phyloP scores from a whole-genome alignment of 2,113 vertebrate genomes.

The Peromyscus californicus region DNA sequence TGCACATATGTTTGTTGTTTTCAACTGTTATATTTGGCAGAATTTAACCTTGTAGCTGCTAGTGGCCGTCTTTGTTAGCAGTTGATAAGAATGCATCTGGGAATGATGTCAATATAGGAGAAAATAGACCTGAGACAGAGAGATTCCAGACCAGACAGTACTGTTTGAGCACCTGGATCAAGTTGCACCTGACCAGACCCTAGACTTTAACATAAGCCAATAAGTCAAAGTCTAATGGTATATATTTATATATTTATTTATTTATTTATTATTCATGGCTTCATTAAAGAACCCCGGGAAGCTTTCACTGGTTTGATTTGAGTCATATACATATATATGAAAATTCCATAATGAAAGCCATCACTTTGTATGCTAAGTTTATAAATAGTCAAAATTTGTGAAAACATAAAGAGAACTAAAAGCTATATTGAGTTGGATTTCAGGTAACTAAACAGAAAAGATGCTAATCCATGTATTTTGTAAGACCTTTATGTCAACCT shows the following conservation, averaged over 20 bases:
- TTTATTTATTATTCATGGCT: not conserved
- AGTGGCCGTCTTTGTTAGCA: not conserved
- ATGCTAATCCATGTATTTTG: not conserved
- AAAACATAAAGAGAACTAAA: not conserved
- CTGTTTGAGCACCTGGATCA: not conserved
- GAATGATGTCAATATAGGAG: not conserved
- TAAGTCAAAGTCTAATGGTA: not conserved
- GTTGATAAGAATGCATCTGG: not conserved
- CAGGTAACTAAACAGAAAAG: not conserved
- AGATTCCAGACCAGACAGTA: not conserved
- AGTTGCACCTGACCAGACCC: not conserved
- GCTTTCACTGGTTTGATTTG: not conserved
- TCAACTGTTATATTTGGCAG: not conserved
- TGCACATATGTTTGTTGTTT: not conserved
- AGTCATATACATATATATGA: not conserved
- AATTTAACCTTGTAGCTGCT: not conserved
- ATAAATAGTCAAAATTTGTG: not conserved
- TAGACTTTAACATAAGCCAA: not conserved
- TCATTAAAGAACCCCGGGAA: not conserved
- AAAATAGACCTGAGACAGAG: not conserved
- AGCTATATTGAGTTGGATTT: not conserved
- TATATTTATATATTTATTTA: not conserved
- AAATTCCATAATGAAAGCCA: not conserved
- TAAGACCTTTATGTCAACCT: not conserved
- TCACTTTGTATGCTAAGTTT: not conserved